Conservation (phyloP, 2,113 vertebrate species). For the Leucopsar rothschildi region DNA sequence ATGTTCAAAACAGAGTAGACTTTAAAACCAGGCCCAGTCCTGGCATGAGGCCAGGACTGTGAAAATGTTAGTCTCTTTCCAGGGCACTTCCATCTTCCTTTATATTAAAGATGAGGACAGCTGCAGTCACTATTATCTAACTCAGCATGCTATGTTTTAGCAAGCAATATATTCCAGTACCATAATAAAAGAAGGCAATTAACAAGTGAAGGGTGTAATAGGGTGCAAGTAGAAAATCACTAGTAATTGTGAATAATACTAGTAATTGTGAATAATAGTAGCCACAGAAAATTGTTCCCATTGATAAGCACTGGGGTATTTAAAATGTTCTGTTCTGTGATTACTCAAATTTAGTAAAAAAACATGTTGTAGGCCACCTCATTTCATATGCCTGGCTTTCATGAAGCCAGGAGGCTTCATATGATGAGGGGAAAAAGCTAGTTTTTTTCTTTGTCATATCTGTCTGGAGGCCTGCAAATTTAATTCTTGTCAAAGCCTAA, state of each 20-base stretch:
- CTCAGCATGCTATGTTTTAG: conserved; percentile 36
- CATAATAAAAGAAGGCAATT: conserved; percentile 1
- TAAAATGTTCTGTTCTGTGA: neutral
- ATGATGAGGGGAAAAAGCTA: neutral
- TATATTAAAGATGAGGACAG: neutral
- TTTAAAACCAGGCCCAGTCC: neutral
- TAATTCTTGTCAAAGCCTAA: neutral
- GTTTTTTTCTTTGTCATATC: neutral
- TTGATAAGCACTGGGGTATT: neutral
- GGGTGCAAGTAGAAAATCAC: conserved; percentile 40
- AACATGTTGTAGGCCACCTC: neutral
- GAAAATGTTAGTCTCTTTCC: neutral
- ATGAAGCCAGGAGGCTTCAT: neutral
- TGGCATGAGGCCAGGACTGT: neutral
- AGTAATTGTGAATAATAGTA: conserved; percentile 31
- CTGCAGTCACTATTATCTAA: neutral
- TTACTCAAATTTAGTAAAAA: conserved; percentile 17
- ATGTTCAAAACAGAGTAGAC: neutral
- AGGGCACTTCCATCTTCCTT: neutral
- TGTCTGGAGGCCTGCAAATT: neutral
- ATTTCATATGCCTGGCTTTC: neutral
- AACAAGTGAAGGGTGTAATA: neutral
- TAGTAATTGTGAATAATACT: conserved; percentile 28
- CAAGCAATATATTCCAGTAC: neutral
- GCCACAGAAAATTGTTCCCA: conserved; percentile 2